Percentiles rank a stretch among this genome's conserved stretches.
Conservation (phyloP, 2,113 vertebrate genomes). For the Channa maculata region DNA sequence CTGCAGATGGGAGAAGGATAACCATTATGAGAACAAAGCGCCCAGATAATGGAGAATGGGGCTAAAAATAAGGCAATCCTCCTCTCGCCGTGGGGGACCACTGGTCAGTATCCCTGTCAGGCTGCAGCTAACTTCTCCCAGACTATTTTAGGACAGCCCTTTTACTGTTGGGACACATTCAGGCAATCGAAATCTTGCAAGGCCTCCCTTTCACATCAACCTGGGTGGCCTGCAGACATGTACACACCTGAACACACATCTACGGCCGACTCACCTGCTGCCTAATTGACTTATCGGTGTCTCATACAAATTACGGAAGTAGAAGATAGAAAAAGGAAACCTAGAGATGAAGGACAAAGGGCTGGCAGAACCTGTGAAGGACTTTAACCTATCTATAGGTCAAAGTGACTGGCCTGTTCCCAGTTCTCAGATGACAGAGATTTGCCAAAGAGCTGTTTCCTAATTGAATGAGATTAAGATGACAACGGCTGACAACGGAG, state of each 20-base stretch:
- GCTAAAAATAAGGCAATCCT: slow-evolving; percentile 82
- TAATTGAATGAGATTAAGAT: slow-evolving; percentile 85
- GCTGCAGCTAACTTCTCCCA: slow-evolving; percentile 61
- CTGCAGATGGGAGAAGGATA: slow-evolving; percentile 84
- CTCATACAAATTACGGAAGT: slow-evolving; percentile 82
- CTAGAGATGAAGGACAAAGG: slow-evolving; percentile 37
- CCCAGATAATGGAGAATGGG: slow-evolving; percentile 84
- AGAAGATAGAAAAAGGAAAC: slow-evolving; percentile 66
- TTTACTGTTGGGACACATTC: slow-evolving; percentile 40
- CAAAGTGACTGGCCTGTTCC: slow-evolving; percentile 71
- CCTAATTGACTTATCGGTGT: slow-evolving; percentile 80
- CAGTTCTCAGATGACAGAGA: slow-evolving; percentile 82
- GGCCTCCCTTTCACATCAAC: slow-evolving; percentile 43
- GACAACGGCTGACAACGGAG: slow-evolving; percentile 70
- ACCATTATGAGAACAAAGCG: slow-evolving; percentile 87
- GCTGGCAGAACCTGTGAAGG: slow-evolving; percentile 54
- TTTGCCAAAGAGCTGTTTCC: slow-evolving; percentile 80
- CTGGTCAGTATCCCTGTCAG: slow-evolving; percentile 77
- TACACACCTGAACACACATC: slow-evolving; percentile 26
- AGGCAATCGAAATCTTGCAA: slow-evolving; percentile 30
- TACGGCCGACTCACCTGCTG: slow-evolving; percentile 48
- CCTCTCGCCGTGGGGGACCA: slow-evolving; percentile 68
- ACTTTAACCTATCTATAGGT: slow-evolving; percentile 76
- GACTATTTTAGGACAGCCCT: slow-evolving; percentile 53
- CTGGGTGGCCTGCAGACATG: slow-evolving; percentile 68